These are phyloP conservation scores for Chelonus formosanus DNA, from an alignment of 2,888 invertebrate genomes.

Conservation along the genomic window DNA sequence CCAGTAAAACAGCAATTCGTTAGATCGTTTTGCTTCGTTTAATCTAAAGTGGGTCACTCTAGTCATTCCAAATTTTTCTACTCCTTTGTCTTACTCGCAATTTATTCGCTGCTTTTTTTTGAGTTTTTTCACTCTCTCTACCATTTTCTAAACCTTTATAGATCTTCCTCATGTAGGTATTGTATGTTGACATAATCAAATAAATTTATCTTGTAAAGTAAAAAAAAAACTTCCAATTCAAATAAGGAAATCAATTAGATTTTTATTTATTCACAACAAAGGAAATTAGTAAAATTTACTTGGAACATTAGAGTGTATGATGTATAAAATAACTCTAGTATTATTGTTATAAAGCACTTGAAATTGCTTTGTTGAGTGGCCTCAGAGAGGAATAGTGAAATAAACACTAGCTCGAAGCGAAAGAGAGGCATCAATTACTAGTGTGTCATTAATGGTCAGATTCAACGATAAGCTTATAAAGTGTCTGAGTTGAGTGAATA, in stretches of 20 bases:
- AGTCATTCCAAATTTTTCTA: conserved; percentile 2
- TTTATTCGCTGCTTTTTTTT: neutral
- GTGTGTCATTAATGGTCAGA: conserved; percentile 19
- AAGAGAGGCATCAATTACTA: conserved; percentile 11
- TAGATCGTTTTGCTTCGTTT: conserved; percentile 35
- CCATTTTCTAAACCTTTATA: neutral
- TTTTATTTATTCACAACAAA: too few relatives aligned
- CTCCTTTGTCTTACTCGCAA: conserved; percentile 3
- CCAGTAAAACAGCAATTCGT: conserved; percentile 32
- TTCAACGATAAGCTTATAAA: conserved; percentile 14
- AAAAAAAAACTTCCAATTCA: too few relatives aligned
- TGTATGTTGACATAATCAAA: too few relatives aligned
- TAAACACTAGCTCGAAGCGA: conserved; percentile 2
- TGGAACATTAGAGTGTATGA: neutral
- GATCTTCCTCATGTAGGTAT: too few relatives aligned
- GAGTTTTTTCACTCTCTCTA: neutral
- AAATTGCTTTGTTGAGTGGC: conserved; percentile 20
- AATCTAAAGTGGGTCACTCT: conserved; percentile 33
- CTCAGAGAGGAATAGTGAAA: conserved; percentile 12
- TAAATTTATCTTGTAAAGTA: too few relatives aligned
- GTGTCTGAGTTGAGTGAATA: too few relatives aligned
- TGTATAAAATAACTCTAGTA: conserved; percentile 1
- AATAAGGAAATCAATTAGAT: too few relatives aligned
- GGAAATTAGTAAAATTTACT: too few relatives aligned
- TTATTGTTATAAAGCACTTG: conserved; percentile 18